phyloP scores from a whole-genome alignment of 2,113 vertebrate genomes.

The Entomyzon cyanotis region DNA sequence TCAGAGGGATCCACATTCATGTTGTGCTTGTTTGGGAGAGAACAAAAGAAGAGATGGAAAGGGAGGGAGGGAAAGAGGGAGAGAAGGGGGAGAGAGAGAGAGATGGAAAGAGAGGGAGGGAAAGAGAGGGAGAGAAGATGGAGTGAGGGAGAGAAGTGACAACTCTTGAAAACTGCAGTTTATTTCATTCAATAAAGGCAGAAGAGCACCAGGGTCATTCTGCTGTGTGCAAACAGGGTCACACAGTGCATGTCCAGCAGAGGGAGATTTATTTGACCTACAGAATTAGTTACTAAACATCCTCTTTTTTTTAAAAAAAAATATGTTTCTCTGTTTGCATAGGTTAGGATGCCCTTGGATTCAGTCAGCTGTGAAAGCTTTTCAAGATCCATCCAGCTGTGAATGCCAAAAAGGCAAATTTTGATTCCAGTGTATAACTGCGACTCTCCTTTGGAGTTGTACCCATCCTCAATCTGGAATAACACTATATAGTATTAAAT shows the following conservation, averaged over 20 bases:
- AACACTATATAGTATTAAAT: neutral
- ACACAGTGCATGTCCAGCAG: neutral
- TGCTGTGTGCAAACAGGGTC: neutral
- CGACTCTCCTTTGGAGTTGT: neutral
- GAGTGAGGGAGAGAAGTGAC: neutral
- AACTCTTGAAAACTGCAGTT: neutral
- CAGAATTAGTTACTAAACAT: neutral
- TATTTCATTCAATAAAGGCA: neutral
- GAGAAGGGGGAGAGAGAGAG: neutral
- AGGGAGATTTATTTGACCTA: neutral
- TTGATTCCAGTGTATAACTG: neutral
- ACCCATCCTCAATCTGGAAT: neutral
- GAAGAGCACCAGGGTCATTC: neutral
- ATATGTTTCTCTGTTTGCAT: neutral
- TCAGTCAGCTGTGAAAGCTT: conserved; percentile 1
- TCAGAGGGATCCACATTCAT: neutral
- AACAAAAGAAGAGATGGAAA: neutral
- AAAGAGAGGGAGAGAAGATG: neutral
- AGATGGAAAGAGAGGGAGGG: neutral
- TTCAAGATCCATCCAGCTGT: neutral
- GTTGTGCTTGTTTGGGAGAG: neutral
- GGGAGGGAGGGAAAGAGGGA: neutral
- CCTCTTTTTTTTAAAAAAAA: neutral
- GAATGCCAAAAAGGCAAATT: conserved; percentile 7
- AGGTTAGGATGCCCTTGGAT: neutral